A percentile compares a stretch with the other conserved stretches of the same genome.
Conservation (phyloP, 2,797 vertebrate species). For the Potorous gilbertii region DNA sequence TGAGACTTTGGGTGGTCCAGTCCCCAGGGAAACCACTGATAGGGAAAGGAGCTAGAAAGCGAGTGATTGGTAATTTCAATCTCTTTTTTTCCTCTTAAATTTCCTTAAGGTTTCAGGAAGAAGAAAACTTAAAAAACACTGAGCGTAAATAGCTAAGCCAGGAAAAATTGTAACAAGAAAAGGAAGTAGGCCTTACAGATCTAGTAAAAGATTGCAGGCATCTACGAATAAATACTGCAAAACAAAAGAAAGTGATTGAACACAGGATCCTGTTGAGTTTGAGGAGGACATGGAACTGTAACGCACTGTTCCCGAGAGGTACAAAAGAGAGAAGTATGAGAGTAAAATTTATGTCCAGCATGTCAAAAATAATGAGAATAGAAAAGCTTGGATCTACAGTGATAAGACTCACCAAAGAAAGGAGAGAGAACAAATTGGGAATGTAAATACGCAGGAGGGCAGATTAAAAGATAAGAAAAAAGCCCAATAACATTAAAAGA, state of each 20-base stretch:
- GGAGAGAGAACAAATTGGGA: background rate
- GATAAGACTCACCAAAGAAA: background rate
- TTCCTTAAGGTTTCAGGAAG: background rate
- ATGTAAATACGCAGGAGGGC: background rate
- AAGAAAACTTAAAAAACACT: background rate
- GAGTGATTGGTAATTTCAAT: background rate
- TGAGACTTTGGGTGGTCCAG: background rate
- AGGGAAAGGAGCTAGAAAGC: background rate
- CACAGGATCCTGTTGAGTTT: background rate
- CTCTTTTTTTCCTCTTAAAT: background rate
- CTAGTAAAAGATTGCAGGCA: background rate
- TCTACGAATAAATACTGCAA: background rate
- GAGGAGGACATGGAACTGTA: background rate
- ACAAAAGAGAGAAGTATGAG: background rate
- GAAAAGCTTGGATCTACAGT: background rate
- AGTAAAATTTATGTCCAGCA: background rate
- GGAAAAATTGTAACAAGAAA: background rate
- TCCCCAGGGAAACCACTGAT: background rate
- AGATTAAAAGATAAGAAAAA: background rate
- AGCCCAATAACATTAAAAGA: background rate
- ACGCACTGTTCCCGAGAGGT: background rate
- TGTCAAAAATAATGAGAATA: background rate
- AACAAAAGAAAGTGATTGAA: background rate
- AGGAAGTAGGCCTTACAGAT: background rate
- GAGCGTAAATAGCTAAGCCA: background rate